Base-by-base conservation (phyloP, 1,140 invertebrate genomes). In the Euura lappo region DNA sequence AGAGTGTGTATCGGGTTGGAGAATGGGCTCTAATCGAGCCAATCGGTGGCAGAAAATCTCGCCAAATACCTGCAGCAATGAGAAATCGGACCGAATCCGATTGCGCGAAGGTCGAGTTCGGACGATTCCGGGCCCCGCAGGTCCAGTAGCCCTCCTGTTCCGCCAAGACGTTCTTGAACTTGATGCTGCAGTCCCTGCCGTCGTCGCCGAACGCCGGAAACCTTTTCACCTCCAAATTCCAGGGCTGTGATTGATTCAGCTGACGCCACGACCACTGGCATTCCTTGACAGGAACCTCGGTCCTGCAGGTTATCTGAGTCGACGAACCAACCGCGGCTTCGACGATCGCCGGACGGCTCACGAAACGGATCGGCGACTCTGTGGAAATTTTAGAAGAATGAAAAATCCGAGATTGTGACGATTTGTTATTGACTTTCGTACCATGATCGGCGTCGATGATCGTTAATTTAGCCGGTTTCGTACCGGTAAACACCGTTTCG, bases 101-200 rank as follows among this genome's bases (percentile, higher is more conserved):
- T 44, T 83, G 81, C 1, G 79, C 77, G 72, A 87, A 87, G 0
- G 82, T 80, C 6, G 81, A 78, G 71, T 81, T 85, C 3, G 78
- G 74, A 44, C 80, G 71, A 44, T 76, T 79, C 8, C 83, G 79
- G 43, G 84, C 86, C 0, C 80, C 86, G 70, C 87, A 88, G 3
- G 84, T 87, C 87, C 87, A 88, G 65, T 85, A 79, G 43, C 87
- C 86, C 75, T 88, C 87, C 74, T 87, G 86, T 72, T 87, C 85
- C 2, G 80, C 71, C 42, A 84, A 60, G 4, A 85, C 82, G 47
- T 85, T 86, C 65, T 84, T 83, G 75, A 88, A 80, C 67, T 84
- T 85, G 44, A 87, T 84, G 60, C 85, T 87, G 76, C 87, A 88
- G 71, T 86, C 84, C 44, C 81, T 83, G 70, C 78, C 84, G 64